Base-by-base conservation (phyloP, 2,888 invertebrate genomes). In the Ophioninae sp. region DNA sequence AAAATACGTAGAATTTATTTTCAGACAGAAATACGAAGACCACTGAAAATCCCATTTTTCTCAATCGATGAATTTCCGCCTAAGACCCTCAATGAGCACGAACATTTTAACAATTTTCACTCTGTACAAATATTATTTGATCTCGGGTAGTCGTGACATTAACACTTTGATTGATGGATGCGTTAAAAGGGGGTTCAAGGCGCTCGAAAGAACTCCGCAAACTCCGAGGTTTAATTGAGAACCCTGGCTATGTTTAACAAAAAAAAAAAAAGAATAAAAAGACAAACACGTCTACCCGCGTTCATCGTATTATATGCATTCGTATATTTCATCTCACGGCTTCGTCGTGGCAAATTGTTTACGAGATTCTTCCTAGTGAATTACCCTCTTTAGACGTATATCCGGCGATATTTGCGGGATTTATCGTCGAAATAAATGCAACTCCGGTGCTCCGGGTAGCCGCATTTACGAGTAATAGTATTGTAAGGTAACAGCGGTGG, bases 351-450 rank as follows among this genome's bases (percentile, higher is more conserved):
- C 76, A 79, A 84, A 84, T 84, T 84, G 81, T 84, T 81, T 84
- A 84, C 76, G 84, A 81, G 81, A 81, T 68, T 81, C 79, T 79
- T 72, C 44, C 76, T 58, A 76, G 81, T 84, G 81, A 84, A 84
- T 84, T 81, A 81, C 79, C 84, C 81, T 67, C 75, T 79, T 79
- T 73, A 68, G 81, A 79, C 84, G 79, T 81, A 84, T 84, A 84
- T 84, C 84, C 84, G 81, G 81, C 79, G 81, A 81, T 84, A 84
- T 84, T 84, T 69, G 76, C 76, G 76, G 63, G 81, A 84, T 84
- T 84, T 84, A 84, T 84, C 76, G 81, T 84, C 72, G 72, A 84
- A 84, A 81, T 79, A 81, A 84, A 84, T 79, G 79, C 81, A 84
- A 81, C 81, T 71, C 59, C 37, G 65, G 56, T 59, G 65, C 81